phyloP scores from a whole-genome alignment of 2,888 invertebrate species.

The Physocephala rufipes region DNA sequence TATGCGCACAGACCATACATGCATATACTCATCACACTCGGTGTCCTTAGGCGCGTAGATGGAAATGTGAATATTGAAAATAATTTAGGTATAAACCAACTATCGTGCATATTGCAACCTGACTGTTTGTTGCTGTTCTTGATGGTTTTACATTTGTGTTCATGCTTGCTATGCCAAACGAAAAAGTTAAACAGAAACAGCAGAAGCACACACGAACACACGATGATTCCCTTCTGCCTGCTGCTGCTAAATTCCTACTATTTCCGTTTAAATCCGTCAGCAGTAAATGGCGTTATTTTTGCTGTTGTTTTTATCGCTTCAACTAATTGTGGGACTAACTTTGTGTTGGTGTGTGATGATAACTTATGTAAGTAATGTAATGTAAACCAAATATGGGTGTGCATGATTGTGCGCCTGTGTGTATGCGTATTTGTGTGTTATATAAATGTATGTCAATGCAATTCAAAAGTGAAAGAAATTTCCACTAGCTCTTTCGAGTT shows the following conservation, averaged over 20 bases:
- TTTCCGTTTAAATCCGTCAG: too few relatives aligned
- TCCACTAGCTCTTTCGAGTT: neutral
- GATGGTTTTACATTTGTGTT: too few relatives aligned
- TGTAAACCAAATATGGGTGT: too few relatives aligned
- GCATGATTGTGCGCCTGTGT: too few relatives aligned
- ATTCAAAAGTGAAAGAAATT: neutral
- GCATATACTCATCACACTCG: neutral
- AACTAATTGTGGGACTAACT: too few relatives aligned
- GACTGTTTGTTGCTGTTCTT: too few relatives aligned
- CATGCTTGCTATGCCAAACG: too few relatives aligned
- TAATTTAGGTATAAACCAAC: conserved; percentile 61
- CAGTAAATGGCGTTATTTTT: neutral
- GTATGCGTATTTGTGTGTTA: too few relatives aligned
- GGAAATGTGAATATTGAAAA: conserved; percentile 54
- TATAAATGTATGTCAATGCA: neutral
- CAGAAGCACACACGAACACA: neutral
- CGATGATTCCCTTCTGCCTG: conserved; percentile 5
- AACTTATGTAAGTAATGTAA: too few relatives aligned
- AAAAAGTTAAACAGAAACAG: too few relatives aligned
- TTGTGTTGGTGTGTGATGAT: too few relatives aligned
- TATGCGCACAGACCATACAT: neutral
- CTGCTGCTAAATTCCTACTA: neutral
- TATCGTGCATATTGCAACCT: conserved; percentile 34
- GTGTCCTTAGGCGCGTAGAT: neutral
- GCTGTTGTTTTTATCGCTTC: neutral